phyloP scores from a whole-genome alignment of 2,888 invertebrate species.

The Psylliodes chrysocephalus region DNA sequence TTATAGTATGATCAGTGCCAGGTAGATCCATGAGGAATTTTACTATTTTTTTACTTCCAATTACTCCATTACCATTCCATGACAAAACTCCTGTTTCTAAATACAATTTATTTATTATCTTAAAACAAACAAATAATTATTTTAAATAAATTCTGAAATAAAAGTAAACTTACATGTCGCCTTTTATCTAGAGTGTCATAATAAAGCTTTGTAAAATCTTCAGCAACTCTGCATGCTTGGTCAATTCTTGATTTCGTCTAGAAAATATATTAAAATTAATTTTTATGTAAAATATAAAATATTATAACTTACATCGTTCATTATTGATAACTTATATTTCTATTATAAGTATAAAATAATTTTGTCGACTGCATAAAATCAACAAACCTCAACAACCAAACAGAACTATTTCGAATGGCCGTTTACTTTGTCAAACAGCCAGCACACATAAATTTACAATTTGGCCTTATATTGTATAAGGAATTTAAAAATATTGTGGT shows the following conservation, averaged over 20 bases:
- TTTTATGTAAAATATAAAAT: neutral
- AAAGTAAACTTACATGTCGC: constrained; percentile 73
- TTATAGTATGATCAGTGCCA: constrained; percentile 78
- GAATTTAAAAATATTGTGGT: no score
- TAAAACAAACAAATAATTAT: constrained; percentile 44
- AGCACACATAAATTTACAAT: no score
- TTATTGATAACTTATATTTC: neutral
- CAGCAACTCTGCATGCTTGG: constrained; percentile 84
- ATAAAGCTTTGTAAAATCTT: constrained; percentile 89
- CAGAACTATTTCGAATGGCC: no score
- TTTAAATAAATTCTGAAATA: neutral
- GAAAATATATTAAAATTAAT: constrained; percentile 20
- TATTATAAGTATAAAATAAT: no score
- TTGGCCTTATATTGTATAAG: no score
- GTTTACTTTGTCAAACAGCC: no score
- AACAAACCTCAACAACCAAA: no score
- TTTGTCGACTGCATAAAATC: no score
- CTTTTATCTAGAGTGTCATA: constrained; percentile 90
- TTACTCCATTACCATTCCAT: constrained; percentile 92
- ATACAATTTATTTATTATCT: constrained; percentile 84
- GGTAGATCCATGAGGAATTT: constrained; percentile 89
- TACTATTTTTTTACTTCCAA: constrained; percentile 83
- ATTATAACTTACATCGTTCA: neutral
- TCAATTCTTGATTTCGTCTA: constrained; percentile 74
- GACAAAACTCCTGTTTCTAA: constrained; percentile 84